A percentile compares a stretch with the other conserved stretches of the same genome.
Conservation (phyloP, 2,888 invertebrate species). For the Sesamia inferens region DNA sequence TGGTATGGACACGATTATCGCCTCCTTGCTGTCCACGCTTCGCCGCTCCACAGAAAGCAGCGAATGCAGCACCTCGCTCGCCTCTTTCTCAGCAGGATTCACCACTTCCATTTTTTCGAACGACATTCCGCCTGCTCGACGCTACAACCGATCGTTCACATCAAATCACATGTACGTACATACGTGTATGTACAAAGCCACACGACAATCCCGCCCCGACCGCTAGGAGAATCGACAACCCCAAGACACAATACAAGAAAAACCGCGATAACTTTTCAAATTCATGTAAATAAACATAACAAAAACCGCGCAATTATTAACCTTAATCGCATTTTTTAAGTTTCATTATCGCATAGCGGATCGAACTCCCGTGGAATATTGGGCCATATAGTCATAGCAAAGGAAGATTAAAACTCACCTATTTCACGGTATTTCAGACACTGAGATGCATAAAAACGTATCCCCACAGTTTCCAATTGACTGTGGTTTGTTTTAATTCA, state of each 20-base stretch:
- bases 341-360: slow-evolving; percentile 91
- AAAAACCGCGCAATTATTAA: slow-evolving; percentile 91
- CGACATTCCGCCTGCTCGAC: slow-evolving; percentile 82
- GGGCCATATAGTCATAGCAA: slow-evolving; percentile 90
- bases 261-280: slow-evolving; percentile 90
- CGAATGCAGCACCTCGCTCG: slow-evolving; percentile 92
- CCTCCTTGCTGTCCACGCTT: slow-evolving; percentile 90
- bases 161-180: slow-evolving; percentile 88
- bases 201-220: slow-evolving; percentile 84
- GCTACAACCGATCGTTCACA: slow-evolving; percentile 86
- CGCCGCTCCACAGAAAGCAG: slow-evolving; percentile 92
- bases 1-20: slow-evolving; percentile 87
- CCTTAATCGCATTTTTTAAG: slow-evolving; percentile 91
- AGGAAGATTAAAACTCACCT: slow-evolving; percentile 89
- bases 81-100: slow-evolving; percentile 92
- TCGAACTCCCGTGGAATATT: slow-evolving; percentile 91
- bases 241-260: slow-evolving; percentile 80
- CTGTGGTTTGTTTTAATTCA: slow-evolving; percentile 83
- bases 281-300: slow-evolving; percentile 91
- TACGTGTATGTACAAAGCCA: slow-evolving; percentile 86
- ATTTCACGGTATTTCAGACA: slow-evolving; percentile 79
- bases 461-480: slow-evolving; percentile 74
- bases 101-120: slow-evolving; percentile 91
- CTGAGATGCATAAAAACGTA: slow-evolving; percentile 77
- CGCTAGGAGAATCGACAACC: slow-evolving; percentile 75